Percentiles rank a stretch among this genome's conserved stretches.
phyloP scores from a whole-genome alignment of 2,797 vertebrate genomes.

The Sciaenops ocellatus region DNA sequence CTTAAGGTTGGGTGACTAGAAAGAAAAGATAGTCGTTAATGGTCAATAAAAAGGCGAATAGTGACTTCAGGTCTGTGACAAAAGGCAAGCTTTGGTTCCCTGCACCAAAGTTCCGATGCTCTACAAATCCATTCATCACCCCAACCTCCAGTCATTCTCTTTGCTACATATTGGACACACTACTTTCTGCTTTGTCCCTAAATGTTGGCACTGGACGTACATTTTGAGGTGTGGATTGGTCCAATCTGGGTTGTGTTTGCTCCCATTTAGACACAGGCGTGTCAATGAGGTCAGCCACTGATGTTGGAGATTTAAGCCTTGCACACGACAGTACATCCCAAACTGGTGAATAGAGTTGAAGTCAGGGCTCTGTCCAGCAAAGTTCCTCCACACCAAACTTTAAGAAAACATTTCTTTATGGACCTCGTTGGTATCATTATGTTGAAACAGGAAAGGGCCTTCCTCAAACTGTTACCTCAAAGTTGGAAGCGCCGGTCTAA shows the following conservation, averaged over 20 bases:
- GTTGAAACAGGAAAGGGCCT: background rate
- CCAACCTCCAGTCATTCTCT: background rate
- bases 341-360: conserved; percentile 8
- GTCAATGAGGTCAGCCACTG: background rate
- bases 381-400: conserved; percentile 6
- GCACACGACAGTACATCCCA: conserved; percentile 13
- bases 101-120: background rate
- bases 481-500: background rate
- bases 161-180: background rate
- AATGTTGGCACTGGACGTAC: background rate
- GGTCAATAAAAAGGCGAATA: background rate
- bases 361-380: conserved; percentile 5
- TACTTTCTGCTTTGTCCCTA: background rate
- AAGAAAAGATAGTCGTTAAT: background rate
- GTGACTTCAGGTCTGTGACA: background rate
- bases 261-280: conserved; percentile 6
- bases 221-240: background rate
- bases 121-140: background rate
- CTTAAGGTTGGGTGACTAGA: background rate
- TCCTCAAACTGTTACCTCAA: background rate
- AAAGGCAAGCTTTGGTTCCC: background rate
- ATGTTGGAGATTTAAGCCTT: conserved; percentile 22
- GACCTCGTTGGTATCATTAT: background rate
- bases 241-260: conserved; percentile 12
- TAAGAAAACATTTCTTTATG: background rate